Conservation (phyloP, 2,113 vertebrate species). For the Dromiciops gliroides region DNA sequence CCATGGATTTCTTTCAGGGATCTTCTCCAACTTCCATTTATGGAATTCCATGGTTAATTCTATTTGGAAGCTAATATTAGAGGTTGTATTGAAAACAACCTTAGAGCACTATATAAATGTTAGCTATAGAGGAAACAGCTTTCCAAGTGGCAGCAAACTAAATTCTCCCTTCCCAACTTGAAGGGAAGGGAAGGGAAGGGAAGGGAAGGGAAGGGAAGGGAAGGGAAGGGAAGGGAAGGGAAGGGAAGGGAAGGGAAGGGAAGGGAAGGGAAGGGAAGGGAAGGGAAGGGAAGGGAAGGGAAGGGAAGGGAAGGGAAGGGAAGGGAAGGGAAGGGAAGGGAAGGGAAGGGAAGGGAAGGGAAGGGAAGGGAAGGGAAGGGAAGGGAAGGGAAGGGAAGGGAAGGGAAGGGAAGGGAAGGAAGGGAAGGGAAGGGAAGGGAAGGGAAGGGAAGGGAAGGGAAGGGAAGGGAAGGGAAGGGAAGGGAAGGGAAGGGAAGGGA, state of each 20-base stretch:
- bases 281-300: background rate
- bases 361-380: too few relatives aligned
- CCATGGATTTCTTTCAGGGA: background rate
- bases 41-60: conserved; percentile 39
- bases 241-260: background rate
- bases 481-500: too few relatives aligned
- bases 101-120: background rate
- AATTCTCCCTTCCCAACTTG: conserved; percentile 42
- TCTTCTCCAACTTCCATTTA: conserved; percentile 49
- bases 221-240: background rate
- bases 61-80: conserved; percentile 55
- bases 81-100: background rate
- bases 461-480: background rate
- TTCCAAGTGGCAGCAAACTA: conserved; percentile 46
- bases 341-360: background rate
- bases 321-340: background rate
- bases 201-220: too few relatives aligned
- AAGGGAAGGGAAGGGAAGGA: conserved; percentile 1
- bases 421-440: conserved; percentile 28
- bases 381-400: background rate
- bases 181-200: background rate
- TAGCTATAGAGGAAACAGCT: conserved; percentile 27
- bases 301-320: conserved; percentile 24
- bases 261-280: conserved; percentile 31
- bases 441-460: background rate